These are phyloP conservation scores for Pachydiplax longipennis DNA, from an alignment of 2,888 invertebrate species.

Conservation along the genomic window DNA sequence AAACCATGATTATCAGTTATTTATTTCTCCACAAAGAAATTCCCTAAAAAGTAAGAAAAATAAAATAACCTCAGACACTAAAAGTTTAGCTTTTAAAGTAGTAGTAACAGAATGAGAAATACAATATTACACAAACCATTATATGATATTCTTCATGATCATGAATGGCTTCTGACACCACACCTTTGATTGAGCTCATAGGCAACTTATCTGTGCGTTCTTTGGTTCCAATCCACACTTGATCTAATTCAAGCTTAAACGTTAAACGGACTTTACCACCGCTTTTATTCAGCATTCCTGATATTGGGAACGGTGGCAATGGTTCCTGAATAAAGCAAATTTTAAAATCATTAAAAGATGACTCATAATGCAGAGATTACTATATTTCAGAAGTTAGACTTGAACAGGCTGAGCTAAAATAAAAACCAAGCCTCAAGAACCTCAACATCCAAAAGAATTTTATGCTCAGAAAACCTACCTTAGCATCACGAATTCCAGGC, in stretches of 20 bases:
- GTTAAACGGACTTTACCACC: conserved; percentile 90
- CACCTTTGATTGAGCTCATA: conserved; percentile 87
- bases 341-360: conserved; percentile 20
- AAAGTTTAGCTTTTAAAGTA: not conserved
- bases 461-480: conserved; percentile 62
- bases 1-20: no score
- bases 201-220: conserved; percentile 91
- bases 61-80: no score
- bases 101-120: conserved; percentile 1
- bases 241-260: conserved; percentile 89
- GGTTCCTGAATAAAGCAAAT: conserved; percentile 68
- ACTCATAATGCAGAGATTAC: not conserved
- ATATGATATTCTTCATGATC: conserved; percentile 91
- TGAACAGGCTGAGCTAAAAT: not conserved
- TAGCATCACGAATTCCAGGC: conserved; percentile 82
- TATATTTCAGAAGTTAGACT: no score
- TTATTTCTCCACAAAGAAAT: no score
- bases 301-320: conserved; percentile 80
- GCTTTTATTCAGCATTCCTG: conserved; percentile 89
- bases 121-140: conserved; percentile 67
- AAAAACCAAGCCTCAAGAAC: not conserved
- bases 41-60: no score
- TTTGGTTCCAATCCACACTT: conserved; percentile 91
- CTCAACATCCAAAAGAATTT: not conserved
- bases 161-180: conserved; percentile 81